phyloP scores from a whole-genome alignment of 2,888 invertebrate species.

The Mimachlamys varia region DNA sequence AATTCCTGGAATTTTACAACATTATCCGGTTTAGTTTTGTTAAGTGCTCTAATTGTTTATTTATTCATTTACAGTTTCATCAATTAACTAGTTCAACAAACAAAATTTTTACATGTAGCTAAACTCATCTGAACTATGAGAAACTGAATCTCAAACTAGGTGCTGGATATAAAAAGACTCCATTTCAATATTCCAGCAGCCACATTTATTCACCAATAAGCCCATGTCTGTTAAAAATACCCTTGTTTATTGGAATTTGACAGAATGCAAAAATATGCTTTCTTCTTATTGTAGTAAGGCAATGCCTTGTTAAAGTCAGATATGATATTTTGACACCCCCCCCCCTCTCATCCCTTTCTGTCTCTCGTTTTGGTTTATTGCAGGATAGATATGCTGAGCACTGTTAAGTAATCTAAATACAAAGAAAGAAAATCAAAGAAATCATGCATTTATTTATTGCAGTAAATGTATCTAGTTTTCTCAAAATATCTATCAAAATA shows the following conservation, averaged over 20 bases:
- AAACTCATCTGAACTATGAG: not conserved
- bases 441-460: not conserved
- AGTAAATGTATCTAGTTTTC: not conserved
- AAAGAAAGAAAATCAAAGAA: not conserved
- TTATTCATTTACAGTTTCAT: not conserved
- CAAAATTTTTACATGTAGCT: not conserved
- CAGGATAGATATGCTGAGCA: no score
- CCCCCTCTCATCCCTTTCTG: no score
- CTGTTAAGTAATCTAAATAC: not conserved
- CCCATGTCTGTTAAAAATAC: no score
- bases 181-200: not conserved
- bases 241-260: no score
- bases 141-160: not conserved
- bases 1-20: not conserved
- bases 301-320: no score
- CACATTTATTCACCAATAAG: no score
- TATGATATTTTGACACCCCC: no score
- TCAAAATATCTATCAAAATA: conserved; percentile 4
- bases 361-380: no score
- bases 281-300: no score
- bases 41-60: not conserved
- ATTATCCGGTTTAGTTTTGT: not conserved
- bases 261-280: no score
- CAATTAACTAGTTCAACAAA: not conserved
- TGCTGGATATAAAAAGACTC: not conserved